Percentiles rank a stretch among this genome's conserved stretches.
phyloP scores from a whole-genome alignment of 2,888 invertebrate species.

The Belgica antarctica region DNA sequence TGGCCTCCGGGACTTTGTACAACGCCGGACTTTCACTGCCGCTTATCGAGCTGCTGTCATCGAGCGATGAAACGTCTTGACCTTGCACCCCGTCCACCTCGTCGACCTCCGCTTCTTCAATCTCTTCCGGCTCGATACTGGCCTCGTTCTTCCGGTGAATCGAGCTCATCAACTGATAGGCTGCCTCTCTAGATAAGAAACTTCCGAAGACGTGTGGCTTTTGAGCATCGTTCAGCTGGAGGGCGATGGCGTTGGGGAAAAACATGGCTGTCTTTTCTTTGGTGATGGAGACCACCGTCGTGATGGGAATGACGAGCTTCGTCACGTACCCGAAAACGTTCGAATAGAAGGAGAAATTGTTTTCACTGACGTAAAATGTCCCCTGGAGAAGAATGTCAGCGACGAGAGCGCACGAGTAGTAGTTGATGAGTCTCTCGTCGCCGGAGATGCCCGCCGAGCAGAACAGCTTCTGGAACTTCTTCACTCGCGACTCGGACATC shows the following conservation, averaged over 20 bases:
- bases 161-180: constrained; percentile 81
- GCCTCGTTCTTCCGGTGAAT: constrained; percentile 47
- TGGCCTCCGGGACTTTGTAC: constrained; percentile 45
- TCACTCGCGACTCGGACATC: constrained; percentile 64
- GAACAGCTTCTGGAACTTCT: constrained; percentile 87
- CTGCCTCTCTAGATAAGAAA: constrained; percentile 82
- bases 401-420: constrained; percentile 89
- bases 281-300: constrained; percentile 80
- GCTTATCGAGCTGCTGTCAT: constrained; percentile 59
- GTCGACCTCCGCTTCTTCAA: constrained; percentile 58
- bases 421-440: constrained; percentile 82
- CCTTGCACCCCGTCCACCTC: constrained; percentile 51
- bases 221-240: constrained; percentile 53
- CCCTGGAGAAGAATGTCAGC: constrained; percentile 91
- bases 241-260: constrained; percentile 91
- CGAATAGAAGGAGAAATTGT: constrained; percentile 90
- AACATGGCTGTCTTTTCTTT: constrained; percentile 92
- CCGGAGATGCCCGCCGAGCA: constrained; percentile 71
- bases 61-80: constrained; percentile 53
- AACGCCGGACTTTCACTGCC: constrained; percentile 57
- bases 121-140: constrained; percentile 63
- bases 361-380: constrained; percentile 88
- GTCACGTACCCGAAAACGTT: constrained; percentile 94
- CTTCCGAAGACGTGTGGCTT: constrained; percentile 71
- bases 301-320: constrained; percentile 85